phyloP scores from a whole-genome alignment of 2,797 vertebrate species.

The Enteromius anoplus region DNA sequence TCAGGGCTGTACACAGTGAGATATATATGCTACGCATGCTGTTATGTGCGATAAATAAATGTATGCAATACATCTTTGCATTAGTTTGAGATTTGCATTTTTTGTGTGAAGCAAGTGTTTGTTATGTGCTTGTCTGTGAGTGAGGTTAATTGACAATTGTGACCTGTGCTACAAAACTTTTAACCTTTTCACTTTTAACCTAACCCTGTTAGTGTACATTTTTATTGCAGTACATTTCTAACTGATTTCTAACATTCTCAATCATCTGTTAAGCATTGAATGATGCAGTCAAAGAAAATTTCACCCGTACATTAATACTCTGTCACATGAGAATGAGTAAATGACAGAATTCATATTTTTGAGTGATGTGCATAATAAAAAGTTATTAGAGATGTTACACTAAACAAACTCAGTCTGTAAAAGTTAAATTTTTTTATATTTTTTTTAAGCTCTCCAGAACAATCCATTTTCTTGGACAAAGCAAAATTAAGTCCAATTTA shows the following conservation, averaged over 20 bases:
- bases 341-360: neutral
- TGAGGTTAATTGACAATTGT: neutral
- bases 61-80: neutral
- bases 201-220: neutral
- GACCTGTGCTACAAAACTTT: neutral
- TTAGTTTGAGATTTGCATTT: neutral
- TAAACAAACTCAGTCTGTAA: neutral
- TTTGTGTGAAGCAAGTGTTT: no score
- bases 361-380: neutral
- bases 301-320: neutral
- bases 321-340: neutral
- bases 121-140: neutral
- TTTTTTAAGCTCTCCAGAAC: neutral
- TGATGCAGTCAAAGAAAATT: neutral
- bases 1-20: neutral
- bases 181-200: neutral
- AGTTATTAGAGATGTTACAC: neutral
- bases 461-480: neutral
- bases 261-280: neutral
- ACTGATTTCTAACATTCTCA: neutral
- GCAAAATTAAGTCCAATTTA: neutral
- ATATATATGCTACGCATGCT: neutral
- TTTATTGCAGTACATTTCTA: neutral
- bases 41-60: neutral
- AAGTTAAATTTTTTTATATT: no score